Evolutionary conservation across 2,888 invertebrate species (phyloP), one percentile per base, ranked within the genome.

Genomic region (Pollenia angustigena): DNA sequence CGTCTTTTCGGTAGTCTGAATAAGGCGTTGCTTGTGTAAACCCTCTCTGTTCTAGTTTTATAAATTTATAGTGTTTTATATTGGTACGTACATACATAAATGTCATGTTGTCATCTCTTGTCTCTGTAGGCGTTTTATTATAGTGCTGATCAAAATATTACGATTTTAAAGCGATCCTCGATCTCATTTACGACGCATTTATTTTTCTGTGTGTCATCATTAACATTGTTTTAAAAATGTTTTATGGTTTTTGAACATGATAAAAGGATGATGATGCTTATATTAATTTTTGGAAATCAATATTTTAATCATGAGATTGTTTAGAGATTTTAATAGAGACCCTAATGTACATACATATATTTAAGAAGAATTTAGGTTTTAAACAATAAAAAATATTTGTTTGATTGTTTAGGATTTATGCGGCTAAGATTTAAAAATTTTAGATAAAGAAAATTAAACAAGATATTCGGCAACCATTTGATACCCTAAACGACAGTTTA

Each of bases 81-180:
- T 6, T 32, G 32, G 46, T 14, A 64, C n/a, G 46, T 14, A 64
- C n/a, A 14, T 16, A 16, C 4, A 84, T 79, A 81, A 74, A 84
- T 74, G 81, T 81, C 84, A 52, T 78, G 54, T 44, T 60, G 64
- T 50, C 58, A 32, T 81, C 50, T 58, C 10, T 2, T 11, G 60
- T 58, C 54, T 52, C 56, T 80, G 54, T 62, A 78, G 87, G 87
- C 87, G 84, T 84, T 87, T 87, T 84, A 87, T 81, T 84, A 72
- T 80, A 4, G 11, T 32, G 14, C 40, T 68, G 81, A 81, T 75
- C 81, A 75, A 78, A 71, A 64, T 82, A 82, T 79, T 78, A 40
- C 64, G 60, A 62, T 40, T 50, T 8, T 18, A 14, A 56, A 48
- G 1, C 40, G 75, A 46, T 54, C 11, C 42, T 42, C 4, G 50